These are phyloP conservation scores for Syrista parreyssii DNA, from an alignment of 2,888 invertebrate genomes.

Conservation along the genomic window DNA sequence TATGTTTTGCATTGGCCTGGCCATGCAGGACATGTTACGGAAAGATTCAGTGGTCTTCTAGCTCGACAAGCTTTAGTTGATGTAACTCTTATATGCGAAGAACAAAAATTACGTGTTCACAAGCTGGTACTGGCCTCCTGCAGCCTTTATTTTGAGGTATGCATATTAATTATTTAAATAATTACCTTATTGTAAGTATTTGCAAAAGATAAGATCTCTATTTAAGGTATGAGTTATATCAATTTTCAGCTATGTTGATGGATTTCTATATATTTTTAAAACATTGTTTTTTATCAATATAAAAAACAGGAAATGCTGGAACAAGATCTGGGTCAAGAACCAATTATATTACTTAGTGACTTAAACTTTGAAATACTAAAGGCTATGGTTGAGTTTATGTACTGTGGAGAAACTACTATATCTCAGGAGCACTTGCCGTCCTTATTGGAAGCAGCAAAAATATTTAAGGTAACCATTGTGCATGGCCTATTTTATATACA, in stretches of 20 bases:
- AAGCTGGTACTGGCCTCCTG: constrained; percentile 80
- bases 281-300: constrained; percentile 12
- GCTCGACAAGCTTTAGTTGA: constrained; percentile 81
- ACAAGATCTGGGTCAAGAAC: constrained; percentile 66
- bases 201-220: background rate
- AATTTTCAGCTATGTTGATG: background rate
- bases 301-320: constrained; percentile 60
- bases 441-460: constrained; percentile 76
- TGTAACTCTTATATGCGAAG: constrained; percentile 80
- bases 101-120: constrained; percentile 79
- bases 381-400: constrained; percentile 81
- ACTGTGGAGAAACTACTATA: constrained; percentile 80
- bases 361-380: constrained; percentile 79
- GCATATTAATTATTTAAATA: constrained; percentile 24
- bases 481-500: background rate
- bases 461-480: constrained; percentile 71
- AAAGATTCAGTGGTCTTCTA: constrained; percentile 76
- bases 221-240: background rate
- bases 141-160: constrained; percentile 79
- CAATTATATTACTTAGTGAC: constrained; percentile 71
- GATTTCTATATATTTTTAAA: constrained; percentile 3
- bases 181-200: background rate
- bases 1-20: constrained; percentile 78
- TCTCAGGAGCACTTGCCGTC: constrained; percentile 77
- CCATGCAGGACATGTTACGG: constrained; percentile 76